phyloP scores from a whole-genome alignment of 2,888 invertebrate species.

The Lasius platythorax region DNA sequence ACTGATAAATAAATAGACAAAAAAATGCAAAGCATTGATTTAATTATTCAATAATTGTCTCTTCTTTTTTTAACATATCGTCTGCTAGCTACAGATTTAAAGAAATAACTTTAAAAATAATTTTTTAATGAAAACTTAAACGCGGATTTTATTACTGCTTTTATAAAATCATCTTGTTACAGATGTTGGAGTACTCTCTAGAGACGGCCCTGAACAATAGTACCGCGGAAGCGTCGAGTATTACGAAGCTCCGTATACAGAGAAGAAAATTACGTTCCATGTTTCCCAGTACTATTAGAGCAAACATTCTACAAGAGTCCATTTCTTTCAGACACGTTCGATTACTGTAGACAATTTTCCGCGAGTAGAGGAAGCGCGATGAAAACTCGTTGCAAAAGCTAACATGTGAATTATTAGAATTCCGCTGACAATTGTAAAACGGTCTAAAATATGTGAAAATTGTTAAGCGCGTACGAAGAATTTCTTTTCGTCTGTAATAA shows the following conservation, averaged over 20 bases:
- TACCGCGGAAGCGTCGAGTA: constrained; percentile 53
- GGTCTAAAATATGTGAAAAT: constrained; percentile 19
- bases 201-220: constrained; percentile 27
- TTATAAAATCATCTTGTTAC: background rate
- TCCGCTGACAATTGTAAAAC: constrained; percentile 24
- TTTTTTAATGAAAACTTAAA: background rate
- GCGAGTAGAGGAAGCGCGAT: constrained; percentile 3
- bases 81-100: background rate
- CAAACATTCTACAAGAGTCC: constrained; percentile 61
- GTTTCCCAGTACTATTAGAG: constrained; percentile 63
- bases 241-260: constrained; percentile 56
- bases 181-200: background rate
- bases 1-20: background rate
- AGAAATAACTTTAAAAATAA: background rate
- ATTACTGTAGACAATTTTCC: constrained; percentile 59
- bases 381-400: constrained; percentile 41
- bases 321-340: constrained; percentile 58
- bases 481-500: background rate
- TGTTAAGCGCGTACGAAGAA: background rate
- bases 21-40: background rate
- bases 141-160: background rate
- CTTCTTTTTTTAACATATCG: background rate
- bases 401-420: constrained; percentile 48
- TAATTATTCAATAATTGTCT: background rate
- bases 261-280: constrained; percentile 66